A percentile compares a stretch with the other conserved stretches of the same genome.
phyloP scores from a whole-genome alignment of 2,888 invertebrate genomes.

The Lycia hirtaria region DNA sequence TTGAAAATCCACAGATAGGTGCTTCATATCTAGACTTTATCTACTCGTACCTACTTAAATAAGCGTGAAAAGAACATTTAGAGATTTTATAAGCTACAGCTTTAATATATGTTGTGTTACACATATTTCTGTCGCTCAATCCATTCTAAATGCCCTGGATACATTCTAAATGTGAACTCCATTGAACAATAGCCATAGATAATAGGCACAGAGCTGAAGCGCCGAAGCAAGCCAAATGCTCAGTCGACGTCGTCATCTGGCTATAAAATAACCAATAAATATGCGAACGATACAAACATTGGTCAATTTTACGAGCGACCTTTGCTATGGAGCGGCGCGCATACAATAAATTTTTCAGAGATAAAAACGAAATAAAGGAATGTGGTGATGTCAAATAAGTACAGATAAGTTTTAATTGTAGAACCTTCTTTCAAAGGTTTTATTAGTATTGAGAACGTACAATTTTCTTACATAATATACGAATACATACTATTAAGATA shows the following conservation, averaged over 20 bases:
- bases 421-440: no score
- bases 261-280: constrained; percentile 56
- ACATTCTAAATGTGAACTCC: constrained; percentile 17
- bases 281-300: constrained; percentile 57
- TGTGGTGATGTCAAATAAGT: neutral
- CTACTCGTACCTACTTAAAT: no score
- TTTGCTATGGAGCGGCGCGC: constrained; percentile 39
- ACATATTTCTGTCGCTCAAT: neutral
- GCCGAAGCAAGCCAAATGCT: constrained; percentile 24
- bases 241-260: constrained; percentile 41
- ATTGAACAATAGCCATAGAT: constrained; percentile 25
- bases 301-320: constrained; percentile 63
- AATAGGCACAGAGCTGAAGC: constrained; percentile 16
- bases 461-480: no score
- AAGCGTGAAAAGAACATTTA: no score
- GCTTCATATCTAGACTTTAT: no score
- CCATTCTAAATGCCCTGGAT: constrained; percentile 5
- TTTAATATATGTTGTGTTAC: neutral
- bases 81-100: neutral
- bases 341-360: constrained; percentile 34
- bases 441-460: no score
- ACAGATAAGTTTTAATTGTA: neutral
- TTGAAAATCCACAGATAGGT: no score
- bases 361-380: neutral
- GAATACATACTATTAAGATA: no score